Base-by-base conservation (phyloP, 92 coral and sea anemone genomes). In the Palythoa heliodiscus region DNA sequence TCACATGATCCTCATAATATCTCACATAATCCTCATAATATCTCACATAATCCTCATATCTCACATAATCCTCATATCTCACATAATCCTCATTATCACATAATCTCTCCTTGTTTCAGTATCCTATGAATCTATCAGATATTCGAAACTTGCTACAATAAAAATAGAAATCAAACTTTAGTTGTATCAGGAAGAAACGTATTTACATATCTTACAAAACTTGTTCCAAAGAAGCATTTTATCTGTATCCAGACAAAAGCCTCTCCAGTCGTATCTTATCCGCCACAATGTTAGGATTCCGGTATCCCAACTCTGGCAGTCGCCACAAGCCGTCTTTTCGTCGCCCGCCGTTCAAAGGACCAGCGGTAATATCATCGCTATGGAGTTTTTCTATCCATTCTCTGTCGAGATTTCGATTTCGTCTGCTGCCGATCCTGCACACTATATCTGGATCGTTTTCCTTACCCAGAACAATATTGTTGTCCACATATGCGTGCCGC, bases 211-310 rank as follows among this genome's bases (percentile, higher is more conserved):
- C 71, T 67, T 69, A 6, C 5, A 69, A 69, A 25, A 16, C 17
- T 11, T 11, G 9, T 25, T 1, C 4, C n/a, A 69, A 69, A 48
- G 16, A 29, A 69, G 15, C 4, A 25, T 22, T 14, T 92, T 63
- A 93, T 92, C 97, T 89, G 11, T 89, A 87, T 48, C 91, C 97
- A 24, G 97, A 89, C 55, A 89, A 78, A 52, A 93, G 53, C 57
- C 93, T 78, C 25, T 92, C 69, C 0, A 87, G 83, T 86, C 97
- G 71, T 25, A 87, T 86, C 76, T 93, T 92, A 0, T 94, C 95
- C 57, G 47, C 76, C 6, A 77, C 86, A 85, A 91, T 71, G 73
- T 91, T 93, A 17, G 89, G 89, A 74, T 91, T 92, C n/a, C 97
- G 84, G 29, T 87, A 87, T 61, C 93, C 95, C 16, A 89, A 67